phyloP scores from a whole-genome alignment of 2,113 vertebrate species.

The Mus musculus region GRCm39 chr4:24029001-24029500 shows the following conservation, averaged over 20 bases:
- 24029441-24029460: not conserved
- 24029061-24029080: not conserved
- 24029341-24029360: not conserved
- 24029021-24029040: not conserved
- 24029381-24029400: not conserved
- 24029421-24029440: not conserved
- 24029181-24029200: not conserved
- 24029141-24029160: not conserved
- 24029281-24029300: not conserved
- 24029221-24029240: not conserved
- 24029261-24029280: not conserved
- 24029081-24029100: not conserved
- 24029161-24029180: not conserved
- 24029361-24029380: too few relatives aligned
- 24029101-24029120: not conserved
- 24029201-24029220: not conserved
- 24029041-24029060: not conserved
- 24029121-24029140: not conserved
- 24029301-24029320: constrained; percentile 3
- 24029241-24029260: not conserved
- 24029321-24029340: not conserved
- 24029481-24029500: not conserved
- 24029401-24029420: too few relatives aligned
- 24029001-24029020: not conserved
- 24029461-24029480: not conserved